A percentile compares a stretch with the other conserved stretches of the same genome.
Conservation (phyloP, 2,888 invertebrate genomes). For the Elysia crispata region DNA sequence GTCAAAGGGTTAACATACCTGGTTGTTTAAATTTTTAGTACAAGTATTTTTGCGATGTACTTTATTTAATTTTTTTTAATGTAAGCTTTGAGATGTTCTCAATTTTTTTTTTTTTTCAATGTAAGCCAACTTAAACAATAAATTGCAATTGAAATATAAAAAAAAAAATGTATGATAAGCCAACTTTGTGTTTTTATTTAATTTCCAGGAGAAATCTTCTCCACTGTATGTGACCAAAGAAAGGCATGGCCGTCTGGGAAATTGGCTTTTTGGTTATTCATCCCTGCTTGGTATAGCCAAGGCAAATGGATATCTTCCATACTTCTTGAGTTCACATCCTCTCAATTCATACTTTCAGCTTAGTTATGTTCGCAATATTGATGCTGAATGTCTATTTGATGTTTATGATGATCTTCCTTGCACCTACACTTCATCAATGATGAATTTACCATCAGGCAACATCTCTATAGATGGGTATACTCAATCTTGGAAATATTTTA, state of each 20-base stretch:
- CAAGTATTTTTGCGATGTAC: no score
- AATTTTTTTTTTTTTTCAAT: no score
- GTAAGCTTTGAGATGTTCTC: no score
- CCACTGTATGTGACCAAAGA: constrained; percentile 38
- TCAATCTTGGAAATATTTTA: constrained; percentile 47
- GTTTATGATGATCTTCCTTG: constrained; percentile 39
- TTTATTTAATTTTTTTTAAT: no score
- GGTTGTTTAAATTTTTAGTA: no score
- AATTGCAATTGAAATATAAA: no score
- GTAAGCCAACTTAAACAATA: no score
- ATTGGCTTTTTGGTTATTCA: constrained; percentile 44
- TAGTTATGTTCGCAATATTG: neutral
- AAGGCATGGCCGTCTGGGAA: constrained; percentile 39
- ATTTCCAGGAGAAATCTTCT: constrained; percentile 20
- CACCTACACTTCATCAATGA: constrained; percentile 35
- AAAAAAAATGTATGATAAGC: no score
- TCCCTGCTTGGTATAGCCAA: constrained; percentile 42
- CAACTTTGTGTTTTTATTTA: neutral
- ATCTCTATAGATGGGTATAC: constrained; percentile 41
- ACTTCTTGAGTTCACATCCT: constrained; percentile 26
- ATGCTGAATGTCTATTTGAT: constrained; percentile 33
- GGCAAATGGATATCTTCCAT: constrained; percentile 43
- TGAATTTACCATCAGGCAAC: constrained; percentile 40
- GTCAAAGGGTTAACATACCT: no score
- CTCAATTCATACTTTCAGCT: constrained; percentile 29